These are phyloP conservation scores for Tenthredo livida DNA, from an alignment of 2,888 invertebrate species.

Conservation along the genomic window DNA sequence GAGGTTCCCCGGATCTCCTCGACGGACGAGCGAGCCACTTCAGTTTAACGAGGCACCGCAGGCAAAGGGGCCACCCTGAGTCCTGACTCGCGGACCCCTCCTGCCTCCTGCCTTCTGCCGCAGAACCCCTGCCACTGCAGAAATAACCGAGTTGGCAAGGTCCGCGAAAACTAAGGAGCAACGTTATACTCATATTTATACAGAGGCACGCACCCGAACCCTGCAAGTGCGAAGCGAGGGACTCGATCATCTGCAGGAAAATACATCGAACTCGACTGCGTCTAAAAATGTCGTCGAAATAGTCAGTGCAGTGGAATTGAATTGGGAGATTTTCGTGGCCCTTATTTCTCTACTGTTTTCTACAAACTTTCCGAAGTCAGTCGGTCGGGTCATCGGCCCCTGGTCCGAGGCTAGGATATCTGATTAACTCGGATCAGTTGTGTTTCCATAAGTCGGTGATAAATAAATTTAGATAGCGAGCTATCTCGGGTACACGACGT, in stretches of 20 bases:
- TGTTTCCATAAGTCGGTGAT: slow-evolving; percentile 57
- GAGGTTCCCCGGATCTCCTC: slow-evolving; percentile 34
- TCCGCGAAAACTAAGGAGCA: slow-evolving; percentile 45
- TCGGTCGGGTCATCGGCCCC: slow-evolving; percentile 47
- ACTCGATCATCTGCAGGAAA: neutral
- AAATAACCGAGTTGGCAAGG: slow-evolving; percentile 56
- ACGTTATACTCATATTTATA: slow-evolving; percentile 20
- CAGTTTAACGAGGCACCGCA: slow-evolving; percentile 49
- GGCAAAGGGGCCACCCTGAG: slow-evolving; percentile 64
- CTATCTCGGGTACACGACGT: slow-evolving; percentile 47
- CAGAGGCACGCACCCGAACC: slow-evolving; percentile 42
- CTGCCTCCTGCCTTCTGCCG: slow-evolving; percentile 50
- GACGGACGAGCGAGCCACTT: slow-evolving; percentile 49
- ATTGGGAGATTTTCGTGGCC: neutral
- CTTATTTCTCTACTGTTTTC: slow-evolving; percentile 16
- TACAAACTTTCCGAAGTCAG: slow-evolving; percentile 12
- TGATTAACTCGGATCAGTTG: slow-evolving; percentile 55
- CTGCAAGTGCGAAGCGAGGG: neutral
- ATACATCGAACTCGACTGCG: neutral
- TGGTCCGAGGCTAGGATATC: slow-evolving; percentile 49
- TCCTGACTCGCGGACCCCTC: slow-evolving; percentile 45
- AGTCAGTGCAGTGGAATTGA: neutral
- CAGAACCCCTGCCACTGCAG: slow-evolving; percentile 55
- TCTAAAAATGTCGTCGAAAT: neutral
- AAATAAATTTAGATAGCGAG: slow-evolving; percentile 56